Percentiles rank a stretch among this genome's conserved stretches.
Conservation (phyloP, 2,888 invertebrate genomes). For the Cheilosia vulpina region DNA sequence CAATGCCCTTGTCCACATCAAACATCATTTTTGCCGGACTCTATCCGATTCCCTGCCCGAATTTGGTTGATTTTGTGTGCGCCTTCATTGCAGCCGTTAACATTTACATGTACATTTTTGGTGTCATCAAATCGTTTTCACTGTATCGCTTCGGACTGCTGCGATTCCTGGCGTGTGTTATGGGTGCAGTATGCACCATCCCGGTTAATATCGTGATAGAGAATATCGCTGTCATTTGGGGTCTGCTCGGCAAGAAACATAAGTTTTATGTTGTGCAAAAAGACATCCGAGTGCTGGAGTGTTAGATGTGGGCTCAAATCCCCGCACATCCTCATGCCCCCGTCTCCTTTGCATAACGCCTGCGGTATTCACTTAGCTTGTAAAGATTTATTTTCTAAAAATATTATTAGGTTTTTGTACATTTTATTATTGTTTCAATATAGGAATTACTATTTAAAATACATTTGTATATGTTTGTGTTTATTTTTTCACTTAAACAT, state of each 20-base stretch:
- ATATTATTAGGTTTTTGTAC: slow-evolving; percentile 54
- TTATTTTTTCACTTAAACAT: slow-evolving; percentile 46
- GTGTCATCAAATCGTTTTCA: slow-evolving; percentile 98
- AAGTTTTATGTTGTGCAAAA: slow-evolving; percentile 99
- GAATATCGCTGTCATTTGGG: slow-evolving; percentile 97
- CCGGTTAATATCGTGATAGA: slow-evolving; percentile 97
- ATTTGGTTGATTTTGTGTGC: slow-evolving; percentile 92
- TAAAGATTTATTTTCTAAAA: slow-evolving; percentile 59
- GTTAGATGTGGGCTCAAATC: slow-evolving; percentile 39
- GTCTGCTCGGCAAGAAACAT: slow-evolving; percentile 96
- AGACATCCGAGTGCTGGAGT: slow-evolving; percentile 89
- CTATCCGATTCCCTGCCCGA: slow-evolving; percentile 94
- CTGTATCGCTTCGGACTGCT: slow-evolving; percentile 92
- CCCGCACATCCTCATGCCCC: slow-evolving; percentile 7
- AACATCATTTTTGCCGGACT: slow-evolving; percentile 93
- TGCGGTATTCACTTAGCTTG: slow-evolving; percentile 75
- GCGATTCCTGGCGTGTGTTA: slow-evolving; percentile 91
- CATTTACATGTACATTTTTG: slow-evolving; percentile 99
- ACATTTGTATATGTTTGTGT: slow-evolving; percentile 21
- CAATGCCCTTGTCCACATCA: slow-evolving; percentile 95
- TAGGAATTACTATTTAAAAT: slow-evolving; percentile 35
- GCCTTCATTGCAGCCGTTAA: slow-evolving; percentile 96
- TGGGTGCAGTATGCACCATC: slow-evolving; percentile 94
- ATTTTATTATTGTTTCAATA: slow-evolving; percentile 56
- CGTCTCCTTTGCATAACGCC: slow-evolving; percentile 54